Evolutionary conservation across 2,797 vertebrate species (phyloP).

Genomic region (Ctenochaetus hawaiiensis): DNA sequence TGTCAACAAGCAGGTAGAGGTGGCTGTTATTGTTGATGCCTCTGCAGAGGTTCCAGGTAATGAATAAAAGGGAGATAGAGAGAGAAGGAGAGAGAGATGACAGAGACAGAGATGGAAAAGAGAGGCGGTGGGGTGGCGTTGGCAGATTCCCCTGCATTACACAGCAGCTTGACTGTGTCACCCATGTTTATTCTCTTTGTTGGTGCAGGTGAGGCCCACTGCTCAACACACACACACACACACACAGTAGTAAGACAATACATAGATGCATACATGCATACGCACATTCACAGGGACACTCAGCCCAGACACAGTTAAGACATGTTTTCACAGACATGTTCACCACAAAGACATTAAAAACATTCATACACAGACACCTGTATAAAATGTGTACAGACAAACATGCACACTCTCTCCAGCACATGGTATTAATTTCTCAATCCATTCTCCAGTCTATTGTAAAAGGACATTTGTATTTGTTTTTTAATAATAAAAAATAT

Average conservation of each 20-base stretch:
- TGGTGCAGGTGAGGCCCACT: slow-evolving; percentile 63
- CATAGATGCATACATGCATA: neutral
- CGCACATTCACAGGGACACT: neutral
- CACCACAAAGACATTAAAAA: slow-evolving; percentile 7
- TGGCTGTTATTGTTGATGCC: slow-evolving; percentile 82
- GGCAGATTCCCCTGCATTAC: slow-evolving; percentile 76
- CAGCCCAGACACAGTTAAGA: neutral
- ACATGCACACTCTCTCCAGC: too few species aligned
- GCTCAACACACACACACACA: slow-evolving; percentile 27
- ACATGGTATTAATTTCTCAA: too few species aligned
- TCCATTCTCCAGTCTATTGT: too few species aligned
- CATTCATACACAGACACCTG: neutral
- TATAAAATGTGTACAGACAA: too few species aligned
- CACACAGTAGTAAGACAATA: neutral
- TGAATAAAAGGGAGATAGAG: slow-evolving; percentile 80
- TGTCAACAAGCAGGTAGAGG: slow-evolving; percentile 81
- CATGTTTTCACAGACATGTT: slow-evolving; percentile 6
- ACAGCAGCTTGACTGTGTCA: slow-evolving; percentile 81
- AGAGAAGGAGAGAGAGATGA: slow-evolving; percentile 64
- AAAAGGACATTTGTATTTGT: too few species aligned
- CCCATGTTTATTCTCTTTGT: slow-evolving; percentile 81
- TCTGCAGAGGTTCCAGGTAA: slow-evolving; percentile 77
- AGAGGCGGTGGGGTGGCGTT: slow-evolving; percentile 33
- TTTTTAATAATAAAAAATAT: too few species aligned
- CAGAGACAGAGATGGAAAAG: slow-evolving; percentile 69